Percentiles rank a stretch among this genome's conserved stretches.
These are phyloP conservation scores for Benthosema pterotum DNA, from an alignment of 2,797 vertebrate genomes.

Conservation along the genomic window DNA sequence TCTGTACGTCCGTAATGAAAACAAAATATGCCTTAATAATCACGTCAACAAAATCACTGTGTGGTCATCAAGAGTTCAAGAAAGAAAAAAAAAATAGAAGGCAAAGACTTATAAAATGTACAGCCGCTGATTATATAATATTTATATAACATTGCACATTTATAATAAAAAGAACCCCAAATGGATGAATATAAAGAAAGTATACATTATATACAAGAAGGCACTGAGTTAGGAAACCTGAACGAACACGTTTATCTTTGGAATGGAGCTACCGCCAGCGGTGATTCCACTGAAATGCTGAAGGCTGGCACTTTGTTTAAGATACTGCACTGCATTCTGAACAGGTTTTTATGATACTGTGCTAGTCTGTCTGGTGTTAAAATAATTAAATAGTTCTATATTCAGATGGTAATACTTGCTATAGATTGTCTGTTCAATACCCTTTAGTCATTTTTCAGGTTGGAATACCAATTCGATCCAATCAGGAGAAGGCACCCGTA, in stretches of 20 bases:
- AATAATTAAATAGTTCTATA: too few relatives aligned
- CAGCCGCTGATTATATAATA: slow-evolving; percentile 78
- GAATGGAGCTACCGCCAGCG: slow-evolving; percentile 90
- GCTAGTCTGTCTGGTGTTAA: too few relatives aligned
- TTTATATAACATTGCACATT: slow-evolving; percentile 89
- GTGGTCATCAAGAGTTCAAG: slow-evolving; percentile 58
- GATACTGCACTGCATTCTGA: too few relatives aligned
- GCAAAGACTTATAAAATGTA: slow-evolving; percentile 83
- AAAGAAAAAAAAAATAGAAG: slow-evolving; percentile 32
- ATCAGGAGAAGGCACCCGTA: neutral
- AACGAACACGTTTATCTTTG: slow-evolving; percentile 60
- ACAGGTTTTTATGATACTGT: too few relatives aligned
- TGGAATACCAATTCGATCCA: neutral
- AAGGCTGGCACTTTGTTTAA: too few relatives aligned
- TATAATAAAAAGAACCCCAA: slow-evolving; percentile 75
- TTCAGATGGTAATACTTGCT: too few relatives aligned
- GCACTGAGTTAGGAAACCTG: slow-evolving; percentile 66
- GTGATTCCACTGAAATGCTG: slow-evolving; percentile 79
- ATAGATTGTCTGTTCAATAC: too few relatives aligned
- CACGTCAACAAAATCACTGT: slow-evolving; percentile 35
- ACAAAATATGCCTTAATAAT: slow-evolving; percentile 44
- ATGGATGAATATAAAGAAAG: slow-evolving; percentile 62
- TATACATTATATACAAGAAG: slow-evolving; percentile 73
- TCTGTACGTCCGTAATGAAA: slow-evolving; percentile 28
- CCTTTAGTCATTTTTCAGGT: neutral